Conservation (phyloP, 1,140 invertebrate genomes). For the Drosophila busckii region DNA sequence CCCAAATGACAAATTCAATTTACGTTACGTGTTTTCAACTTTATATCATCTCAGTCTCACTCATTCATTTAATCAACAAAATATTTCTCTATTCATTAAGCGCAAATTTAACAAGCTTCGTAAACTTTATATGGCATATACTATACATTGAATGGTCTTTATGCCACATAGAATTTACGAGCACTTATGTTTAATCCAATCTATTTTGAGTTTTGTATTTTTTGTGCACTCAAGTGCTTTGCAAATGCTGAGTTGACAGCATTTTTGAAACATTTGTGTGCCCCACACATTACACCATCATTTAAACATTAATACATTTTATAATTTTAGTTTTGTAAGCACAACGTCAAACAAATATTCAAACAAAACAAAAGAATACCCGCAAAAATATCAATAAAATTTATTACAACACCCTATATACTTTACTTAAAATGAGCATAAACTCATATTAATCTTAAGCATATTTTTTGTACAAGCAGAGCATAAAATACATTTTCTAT, state of each 20-base stretch:
- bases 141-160: neutral
- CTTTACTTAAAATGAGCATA: conserved; percentile 22
- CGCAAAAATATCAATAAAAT: conserved; percentile 31
- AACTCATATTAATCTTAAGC: conserved; percentile 47
- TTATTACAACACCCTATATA: conserved; percentile 17
- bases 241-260: conserved; percentile 45
- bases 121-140: conserved; percentile 59
- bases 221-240: conserved; percentile 40
- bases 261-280: conserved; percentile 53
- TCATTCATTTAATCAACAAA: too few relatives aligned
- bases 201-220: conserved; percentile 24
- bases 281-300: neutral
- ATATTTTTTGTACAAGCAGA: conserved; percentile 58
- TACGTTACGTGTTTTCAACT: conserved; percentile 27
- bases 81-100: too few relatives aligned
- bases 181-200: neutral
- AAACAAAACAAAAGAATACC: conserved; percentile 22
- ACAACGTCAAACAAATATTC: conserved; percentile 28
- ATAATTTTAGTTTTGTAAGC: conserved; percentile 49
- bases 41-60: neutral
- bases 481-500: conserved; percentile 44
- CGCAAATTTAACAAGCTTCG: conserved; percentile 30
- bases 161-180: conserved; percentile 61
- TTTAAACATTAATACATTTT: conserved; percentile 19
- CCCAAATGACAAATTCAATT: conserved; percentile 18